Evolutionary conservation across 2,888 invertebrate genomes (phyloP).

Genomic region (Therioaphis trifolii): DNA sequence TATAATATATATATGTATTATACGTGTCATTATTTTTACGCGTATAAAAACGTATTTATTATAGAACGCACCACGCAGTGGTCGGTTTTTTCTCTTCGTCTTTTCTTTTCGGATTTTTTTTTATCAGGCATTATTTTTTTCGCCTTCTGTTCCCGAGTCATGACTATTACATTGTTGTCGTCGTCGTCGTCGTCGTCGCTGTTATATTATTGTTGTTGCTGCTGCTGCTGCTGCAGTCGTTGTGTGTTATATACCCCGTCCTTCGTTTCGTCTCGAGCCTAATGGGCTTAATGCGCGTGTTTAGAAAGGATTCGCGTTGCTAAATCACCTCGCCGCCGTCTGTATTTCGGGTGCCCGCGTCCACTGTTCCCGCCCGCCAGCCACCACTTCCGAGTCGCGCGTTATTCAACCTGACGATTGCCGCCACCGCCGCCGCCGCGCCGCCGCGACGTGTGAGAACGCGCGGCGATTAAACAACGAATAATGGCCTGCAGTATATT

Average conservation of each 20-base stretch:
- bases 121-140: not conserved
- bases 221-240: not conserved
- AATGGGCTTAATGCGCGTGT: constrained; percentile 10
- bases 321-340: not conserved
- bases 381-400: no score
- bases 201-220: no score
- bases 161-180: constrained; percentile 14
- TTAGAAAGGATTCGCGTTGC: constrained; percentile 46
- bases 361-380: no score
- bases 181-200: not conserved
- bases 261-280: constrained; percentile 11
- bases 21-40: no score
- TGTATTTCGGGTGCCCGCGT: no score
- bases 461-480: constrained; percentile 15
- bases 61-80: not conserved
- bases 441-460: constrained; percentile 20
- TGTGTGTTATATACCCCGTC: constrained; percentile 3
- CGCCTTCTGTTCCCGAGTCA: constrained; percentile 2
- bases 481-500: not conserved
- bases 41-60: no score
- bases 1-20: no score
- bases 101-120: not conserved
- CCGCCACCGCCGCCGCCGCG: no score
- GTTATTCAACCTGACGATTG: no score
- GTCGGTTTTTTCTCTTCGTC: not conserved